Evolutionary conservation across 1,140 invertebrate genomes (phyloP).

Genomic region (Colletes latitarsis): DNA sequence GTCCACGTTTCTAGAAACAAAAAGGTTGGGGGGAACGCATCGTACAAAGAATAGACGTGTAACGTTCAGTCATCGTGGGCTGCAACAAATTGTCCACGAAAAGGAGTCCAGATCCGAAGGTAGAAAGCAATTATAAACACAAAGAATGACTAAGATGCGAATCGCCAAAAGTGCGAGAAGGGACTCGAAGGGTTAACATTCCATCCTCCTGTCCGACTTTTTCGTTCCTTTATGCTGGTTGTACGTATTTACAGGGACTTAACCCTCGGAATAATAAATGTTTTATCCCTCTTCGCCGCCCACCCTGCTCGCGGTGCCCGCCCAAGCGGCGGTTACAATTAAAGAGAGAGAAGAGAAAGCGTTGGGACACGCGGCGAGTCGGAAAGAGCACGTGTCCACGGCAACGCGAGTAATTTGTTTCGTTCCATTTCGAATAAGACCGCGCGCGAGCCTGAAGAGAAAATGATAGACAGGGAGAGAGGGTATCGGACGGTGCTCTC

Average conservation of each 20-base stretch:
- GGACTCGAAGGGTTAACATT: constrained; percentile 36
- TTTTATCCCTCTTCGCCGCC: constrained; percentile 32
- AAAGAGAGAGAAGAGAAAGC: constrained; percentile 21
- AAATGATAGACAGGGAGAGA: constrained; percentile 45
- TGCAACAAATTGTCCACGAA: not conserved
- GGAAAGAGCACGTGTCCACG: constrained; percentile 44
- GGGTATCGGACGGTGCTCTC: constrained; percentile 9
- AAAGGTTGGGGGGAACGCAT: no score
- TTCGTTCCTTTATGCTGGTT: constrained; percentile 12
- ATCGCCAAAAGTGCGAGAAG: constrained; percentile 4
- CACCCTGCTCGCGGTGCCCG: constrained; percentile 17
- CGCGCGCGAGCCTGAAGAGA: constrained; percentile 26
- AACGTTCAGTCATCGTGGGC: not conserved
- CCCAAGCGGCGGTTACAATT: constrained; percentile 29
- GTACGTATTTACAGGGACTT: constrained; percentile 36
- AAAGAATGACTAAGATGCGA: constrained; percentile 2
- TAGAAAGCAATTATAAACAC: constrained; percentile 13
- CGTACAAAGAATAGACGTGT: no score
- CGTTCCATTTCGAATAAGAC: constrained; percentile 46
- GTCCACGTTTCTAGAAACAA: no score
- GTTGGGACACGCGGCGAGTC: constrained; percentile 41
- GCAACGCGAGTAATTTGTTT: constrained; percentile 45
- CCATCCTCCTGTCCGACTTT: not conserved
- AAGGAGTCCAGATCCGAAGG: not conserved
- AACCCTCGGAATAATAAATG: constrained; percentile 38